Evolutionary conservation across 2,888 invertebrate species (phyloP), one percentile per base, ranked within the genome.

Genomic region (Melanargia galathea): DNA sequence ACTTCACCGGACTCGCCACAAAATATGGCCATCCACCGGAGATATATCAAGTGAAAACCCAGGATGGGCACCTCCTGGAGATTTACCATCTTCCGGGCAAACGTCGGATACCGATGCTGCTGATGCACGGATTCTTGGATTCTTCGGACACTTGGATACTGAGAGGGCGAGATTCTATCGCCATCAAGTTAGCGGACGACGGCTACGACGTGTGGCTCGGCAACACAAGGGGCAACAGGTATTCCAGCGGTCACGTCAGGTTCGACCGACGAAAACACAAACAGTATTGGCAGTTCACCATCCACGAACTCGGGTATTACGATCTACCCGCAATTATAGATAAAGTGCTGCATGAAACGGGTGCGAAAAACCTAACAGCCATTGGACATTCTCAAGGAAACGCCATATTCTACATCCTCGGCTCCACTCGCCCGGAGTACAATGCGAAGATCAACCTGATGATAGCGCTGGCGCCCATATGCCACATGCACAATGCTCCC

Each of bases 331-430:
- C 94, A 0, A 93, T 92, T 77, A 92, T 84, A 20, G 84, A 86
- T 65, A 78, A 74, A 10, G 65, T 85, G n/a, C 59, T 80, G 11
- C 60, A 71, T 0, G 66, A 68, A 7, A 94, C 95, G 0, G 86
- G 89, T 0, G 84, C 92, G 45, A 64, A 83, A 4, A 81, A 92
- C 54, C 66, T 96, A 0, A 92, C 92, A 70, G 94, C 94, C 72
- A 81, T 94, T 7, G 95, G 95, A 0, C 94, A 95, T 75, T 95
- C 95, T 0, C 86, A 91, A 74, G 95, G 95, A 10, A 92, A 92
- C 0, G 92, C 93, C 0, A 73, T 78, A 10, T 92, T 92, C 67
- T 93, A 84, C 67, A 89, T 92, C 0, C 83, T 93, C 81, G 78
- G 83, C 1, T 83, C 92, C 0, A 78, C 79, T 33, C 76, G 75